Conservation (phyloP, 2,113 vertebrate species). For the Callorhinus ursinus region DNA sequence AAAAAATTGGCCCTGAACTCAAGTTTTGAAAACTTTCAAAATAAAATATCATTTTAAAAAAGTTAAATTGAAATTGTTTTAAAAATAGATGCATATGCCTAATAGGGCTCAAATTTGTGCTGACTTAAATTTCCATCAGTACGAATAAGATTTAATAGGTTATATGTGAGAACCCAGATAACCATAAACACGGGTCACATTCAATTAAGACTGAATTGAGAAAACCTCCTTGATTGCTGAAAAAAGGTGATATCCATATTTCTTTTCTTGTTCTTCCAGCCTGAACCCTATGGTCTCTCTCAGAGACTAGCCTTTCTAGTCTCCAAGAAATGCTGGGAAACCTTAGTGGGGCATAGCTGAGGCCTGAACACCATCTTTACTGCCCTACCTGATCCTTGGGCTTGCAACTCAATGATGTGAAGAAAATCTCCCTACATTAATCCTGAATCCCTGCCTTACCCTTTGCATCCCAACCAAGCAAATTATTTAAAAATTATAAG, state of each 20-base stretch:
- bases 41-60: conserved; percentile 4
- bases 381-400: neutral
- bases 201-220: neutral
- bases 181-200: neutral
- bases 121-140: neutral
- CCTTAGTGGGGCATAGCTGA: neutral
- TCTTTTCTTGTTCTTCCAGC: neutral
- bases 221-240: neutral
- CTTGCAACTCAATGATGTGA: neutral
- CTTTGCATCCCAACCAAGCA: neutral
- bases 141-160: neutral
- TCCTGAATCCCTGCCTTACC: neutral
- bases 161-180: conserved; percentile 11
- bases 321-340: neutral
- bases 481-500: conserved; percentile 40
- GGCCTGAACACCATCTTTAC: neutral
- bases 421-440: neutral
- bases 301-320: neutral
- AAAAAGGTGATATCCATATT: neutral
- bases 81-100: neutral
- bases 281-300: neutral
- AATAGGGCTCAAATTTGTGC: neutral
- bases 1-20: conserved; percentile 13
- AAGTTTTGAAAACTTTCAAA: conserved; percentile 36
- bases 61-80: neutral